Base-by-base conservation (phyloP, 2,113 vertebrate genomes). In the Hippocampus zosterae region DNA sequence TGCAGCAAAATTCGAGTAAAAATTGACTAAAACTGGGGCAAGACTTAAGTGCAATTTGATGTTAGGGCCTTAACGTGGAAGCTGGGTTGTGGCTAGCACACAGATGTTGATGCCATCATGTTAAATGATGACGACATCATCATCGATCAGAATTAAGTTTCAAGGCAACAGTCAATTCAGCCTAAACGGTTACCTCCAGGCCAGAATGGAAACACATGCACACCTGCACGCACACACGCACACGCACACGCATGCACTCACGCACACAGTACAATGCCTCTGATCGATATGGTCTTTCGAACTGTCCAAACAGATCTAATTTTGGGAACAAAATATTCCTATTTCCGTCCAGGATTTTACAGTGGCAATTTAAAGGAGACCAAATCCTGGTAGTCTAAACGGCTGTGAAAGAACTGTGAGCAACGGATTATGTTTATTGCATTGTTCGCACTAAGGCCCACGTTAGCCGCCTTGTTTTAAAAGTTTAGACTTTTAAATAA, bases 121-220 rank as follows among this genome's bases (percentile, higher is more conserved):
- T 29, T 62, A 52, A 75, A 72, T 57, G 25, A 13, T 13, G n/a
- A 67, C 61, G 57, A 46, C 70, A 67, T 69, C 71, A 70, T 67
- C 69, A 25, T 79, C 53, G 37, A 70, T 80, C 67, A 48, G n/a
- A 68, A 69, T 60, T 61, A 44, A 77, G 76, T 79, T 76, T 9
- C 15, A 33, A 69, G 70, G 77, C 70, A 63, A 73, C 59, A 33
- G 29, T 4, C 29, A 33, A 33, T 33, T 19, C 48, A 77, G 65
- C 71, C 65, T 12, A 13, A 48, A 61, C 61, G 13, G 15, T 50
- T 50, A 50, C 48, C 6, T 67, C 71, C 21, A 73, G 63, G 0
- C 46, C 1, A 48, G 5, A 48, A 16, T 19, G 11, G 25, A 59
- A 27, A 59, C 11, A 59, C 15, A 16, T 13, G 2, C 41, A 42